A percentile compares a stretch with the other conserved stretches of the same genome.
phyloP scores from a whole-genome alignment of 2,797 vertebrate species.

The Poecilia wingei region DNA sequence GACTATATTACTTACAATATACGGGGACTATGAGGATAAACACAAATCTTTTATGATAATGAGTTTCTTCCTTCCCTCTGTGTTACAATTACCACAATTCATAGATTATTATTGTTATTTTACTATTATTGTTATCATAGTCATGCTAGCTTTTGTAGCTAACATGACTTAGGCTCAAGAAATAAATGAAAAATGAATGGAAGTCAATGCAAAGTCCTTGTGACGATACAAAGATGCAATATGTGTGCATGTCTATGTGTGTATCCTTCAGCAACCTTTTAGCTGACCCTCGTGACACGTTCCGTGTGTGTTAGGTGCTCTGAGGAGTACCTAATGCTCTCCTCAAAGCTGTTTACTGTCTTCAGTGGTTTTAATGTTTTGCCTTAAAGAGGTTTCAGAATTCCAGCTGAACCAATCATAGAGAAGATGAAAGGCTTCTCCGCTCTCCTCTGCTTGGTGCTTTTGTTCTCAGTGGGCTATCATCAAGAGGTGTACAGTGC shows the following conservation, averaged over 20 bases:
- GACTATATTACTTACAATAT: too few relatives aligned
- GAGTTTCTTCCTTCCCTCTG: too few relatives aligned
- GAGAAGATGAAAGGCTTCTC: constrained; percentile 1
- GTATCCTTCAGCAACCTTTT: not conserved
- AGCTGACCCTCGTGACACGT: not conserved
- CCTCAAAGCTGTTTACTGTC: not conserved
- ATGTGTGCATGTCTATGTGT: not conserved
- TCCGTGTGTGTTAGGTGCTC: not conserved
- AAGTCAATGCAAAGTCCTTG: not conserved
- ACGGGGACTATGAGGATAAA: too few relatives aligned
- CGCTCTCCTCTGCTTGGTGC: not conserved
- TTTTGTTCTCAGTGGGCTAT: constrained; percentile 1
- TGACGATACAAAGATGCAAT: not conserved
- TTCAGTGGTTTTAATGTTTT: constrained; percentile 3
- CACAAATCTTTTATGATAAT: too few relatives aligned
- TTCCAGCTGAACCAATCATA: not conserved
- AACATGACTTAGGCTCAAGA: too few relatives aligned
- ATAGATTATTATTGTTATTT: too few relatives aligned
- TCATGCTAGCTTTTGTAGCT: too few relatives aligned
- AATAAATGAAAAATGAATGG: not conserved
- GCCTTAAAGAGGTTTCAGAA: constrained; percentile 1
- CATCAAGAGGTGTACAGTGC: not conserved
- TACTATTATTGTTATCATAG: too few relatives aligned
- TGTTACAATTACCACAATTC: too few relatives aligned
- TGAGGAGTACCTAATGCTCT: not conserved